Base-by-base conservation (phyloP, 1,140 invertebrate species). In the Drosophila kanapiae region DNA sequence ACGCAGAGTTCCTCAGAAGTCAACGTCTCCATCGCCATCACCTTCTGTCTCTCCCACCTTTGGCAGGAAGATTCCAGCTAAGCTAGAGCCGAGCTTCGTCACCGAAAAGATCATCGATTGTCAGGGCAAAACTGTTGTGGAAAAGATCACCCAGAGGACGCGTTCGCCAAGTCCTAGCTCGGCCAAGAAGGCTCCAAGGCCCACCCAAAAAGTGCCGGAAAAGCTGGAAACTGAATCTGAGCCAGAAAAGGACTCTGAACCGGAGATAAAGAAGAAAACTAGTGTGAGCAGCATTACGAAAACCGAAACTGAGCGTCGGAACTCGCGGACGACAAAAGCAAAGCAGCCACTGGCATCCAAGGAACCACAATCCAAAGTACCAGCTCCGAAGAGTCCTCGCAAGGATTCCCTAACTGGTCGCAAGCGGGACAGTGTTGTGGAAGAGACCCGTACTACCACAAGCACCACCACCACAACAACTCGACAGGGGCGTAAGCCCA, bases 41-140 rank as follows among this genome's bases (percentile, higher is more conserved):
- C 62, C 63, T 10, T 61, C 57, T 3, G 14, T 10, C 0, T 65
- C 62, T 2, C 38, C 62, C 0, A 13, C 59, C 11, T 37, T 45
- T 35, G 58, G 10, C 4, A 42, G 37, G 6, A 65, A 62, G 10
- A 8, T 14, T 27, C 65, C 61, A 10, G 9, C 5, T 23, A 61
- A 72, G 4, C 51, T 58, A 0, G 69, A 72, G 45, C 33, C 70
- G 0, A 81, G 49, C 31, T 91, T 64, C 40, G 61, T 91, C 2
- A 75, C 84, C 18, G 84, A 91, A 37, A 91, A 80, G 42, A 53
- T 81, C 2, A 91, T 84, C 7, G 72, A 81, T 42, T 87, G 80
- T 42, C 74, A 74, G 45, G 71, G 33, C 6, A 91, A 83, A 45
- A 91, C 77, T 2, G 31, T 60, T 37, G 38, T 48, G 0, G 58